phyloP scores from a whole-genome alignment of 2,797 vertebrate species.

The Spondyliosoma cantharus region DNA sequence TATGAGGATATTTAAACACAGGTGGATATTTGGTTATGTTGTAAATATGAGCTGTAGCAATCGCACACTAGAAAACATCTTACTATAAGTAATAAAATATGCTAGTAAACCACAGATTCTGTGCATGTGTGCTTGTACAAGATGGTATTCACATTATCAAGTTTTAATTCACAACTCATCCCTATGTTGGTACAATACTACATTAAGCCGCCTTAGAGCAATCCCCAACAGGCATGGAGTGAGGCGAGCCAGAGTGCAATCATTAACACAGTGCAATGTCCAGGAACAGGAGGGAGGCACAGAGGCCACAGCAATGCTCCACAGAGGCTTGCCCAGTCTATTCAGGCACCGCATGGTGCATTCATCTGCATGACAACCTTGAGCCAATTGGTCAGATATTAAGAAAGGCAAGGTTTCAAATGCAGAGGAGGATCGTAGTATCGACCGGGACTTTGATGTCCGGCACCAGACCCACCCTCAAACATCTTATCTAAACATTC shows the following conservation, averaged over 20 bases:
- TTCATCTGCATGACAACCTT: slow-evolving; percentile 22
- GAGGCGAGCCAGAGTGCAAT: slow-evolving; percentile 23
- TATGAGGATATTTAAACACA: no score
- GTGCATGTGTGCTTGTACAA: neutral
- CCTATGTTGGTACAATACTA: neutral
- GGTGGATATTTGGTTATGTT: no score
- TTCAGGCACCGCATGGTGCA: slow-evolving; percentile 17
- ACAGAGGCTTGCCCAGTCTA: slow-evolving; percentile 14
- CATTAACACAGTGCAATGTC: slow-evolving; percentile 63
- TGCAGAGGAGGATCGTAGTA: no score
- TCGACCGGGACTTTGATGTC: neutral
- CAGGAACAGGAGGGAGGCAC: slow-evolving; percentile 31
- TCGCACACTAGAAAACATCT: neutral
- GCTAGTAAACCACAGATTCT: neutral
- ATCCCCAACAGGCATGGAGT: slow-evolving; percentile 7
- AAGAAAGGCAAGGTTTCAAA: slow-evolving; percentile 8
- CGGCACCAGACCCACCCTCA: neutral
- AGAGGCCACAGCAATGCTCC: slow-evolving; percentile 3
- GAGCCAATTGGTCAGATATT: neutral
- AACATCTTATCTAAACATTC: slow-evolving; percentile 4
- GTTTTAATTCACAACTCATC: slow-evolving; percentile 1
- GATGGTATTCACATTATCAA: neutral
- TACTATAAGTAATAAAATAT: neutral
- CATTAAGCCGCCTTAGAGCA: neutral
- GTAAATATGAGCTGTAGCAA: neutral